Evolutionary conservation across 1,140 invertebrate species (phyloP), one percentile per base, ranked within the genome.

Genomic region (Drosophila guanche): DNA sequence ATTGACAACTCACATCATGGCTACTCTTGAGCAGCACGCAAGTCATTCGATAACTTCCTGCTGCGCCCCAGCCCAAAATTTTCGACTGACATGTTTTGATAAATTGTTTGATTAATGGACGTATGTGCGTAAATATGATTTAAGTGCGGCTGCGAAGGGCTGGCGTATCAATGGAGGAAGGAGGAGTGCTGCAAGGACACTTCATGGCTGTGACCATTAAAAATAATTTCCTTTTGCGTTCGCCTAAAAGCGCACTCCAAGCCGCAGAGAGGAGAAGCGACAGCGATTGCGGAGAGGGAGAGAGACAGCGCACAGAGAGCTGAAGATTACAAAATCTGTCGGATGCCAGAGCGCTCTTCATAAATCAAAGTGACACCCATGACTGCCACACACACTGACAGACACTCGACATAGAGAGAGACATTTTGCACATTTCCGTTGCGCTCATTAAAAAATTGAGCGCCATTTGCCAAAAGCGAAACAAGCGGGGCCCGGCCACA

Each of bases 81-180:
- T 27, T 23, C 48, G 48, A 53, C 71, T 88, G 81, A 88, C 81
- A 88, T 86, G 83, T 83, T 56, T 81, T 86, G 83, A 86, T 86
- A 86, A 88, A 86, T 86, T 81, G 70, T 80, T 88, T 88, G 81
- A 86, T 86, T 86, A 86, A 86, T 88, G 83, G 81, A 74, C 69
- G 65, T 69, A 76, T 76, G 69, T 88, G 83, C 61, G 74, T 81
- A 86, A 86, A 81, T 75, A 88, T 74, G 51, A 58, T 81, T 88
- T 77, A 88, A 86, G 81, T 76, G 76, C 83, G 78, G 40, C 54
- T 23, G 56, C 50, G 54, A 55, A 57, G 53, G 59, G 59, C 55
- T 76, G 65, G 67, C 79, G 73, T 76, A 76, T 84, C 75, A 56
- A 79, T 77, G 68, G 61, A 12, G 27, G 27, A 16, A 43, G 7